Evolutionary conservation across 23 tunicate species (phyloP), one percentile per base, ranked within the genome.

Genomic region (Styela clava): DNA sequence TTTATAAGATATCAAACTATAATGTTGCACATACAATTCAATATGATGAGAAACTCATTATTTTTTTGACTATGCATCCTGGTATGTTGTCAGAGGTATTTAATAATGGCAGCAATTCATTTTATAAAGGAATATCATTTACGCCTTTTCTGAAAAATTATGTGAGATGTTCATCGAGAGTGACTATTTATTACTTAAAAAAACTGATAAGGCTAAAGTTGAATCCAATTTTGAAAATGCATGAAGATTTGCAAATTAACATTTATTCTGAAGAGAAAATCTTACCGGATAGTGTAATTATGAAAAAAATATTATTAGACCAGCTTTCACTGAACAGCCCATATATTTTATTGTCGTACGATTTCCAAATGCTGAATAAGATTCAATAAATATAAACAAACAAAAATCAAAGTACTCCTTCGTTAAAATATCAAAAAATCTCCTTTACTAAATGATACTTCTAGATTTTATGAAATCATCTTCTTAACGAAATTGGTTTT

Each of bases 101-200:
- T n/a, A 71, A 25, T 30, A 30, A 51, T 21, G 22, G 20, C 25
- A 79, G 67, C 21, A 79, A 68, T 35, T 2, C 2, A 33, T 32
- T 28, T 31, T 74, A 23, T 82, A 33, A 36, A 28, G 77, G 77
- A 24, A 74, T 80, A 2, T 25, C 27, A n/a, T 79, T 84, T 84
- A 24, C 79, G 74, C 85, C 88, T 0, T 2, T 79, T 20, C 25
- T 51, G 33, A 79, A 85, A 82, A 91, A 86, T 52, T 91, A 52
- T 62, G 64, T 91, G 25, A 79, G 89, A 1, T 91, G 97, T 73
- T 78, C 97, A 20, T 69, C 89, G 31, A 77, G 97, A 27, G 97
- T 89, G 21, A 86, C 90, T 1, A 74, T 82, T 33, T 69, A 74
- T 81, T 89, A 85, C 82, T 2, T 91, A 16, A 34, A 86, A 62